Evolutionary conservation across 2,888 invertebrate species (phyloP), one percentile per base, ranked within the genome.

Genomic region (Tethea ocularis): DNA sequence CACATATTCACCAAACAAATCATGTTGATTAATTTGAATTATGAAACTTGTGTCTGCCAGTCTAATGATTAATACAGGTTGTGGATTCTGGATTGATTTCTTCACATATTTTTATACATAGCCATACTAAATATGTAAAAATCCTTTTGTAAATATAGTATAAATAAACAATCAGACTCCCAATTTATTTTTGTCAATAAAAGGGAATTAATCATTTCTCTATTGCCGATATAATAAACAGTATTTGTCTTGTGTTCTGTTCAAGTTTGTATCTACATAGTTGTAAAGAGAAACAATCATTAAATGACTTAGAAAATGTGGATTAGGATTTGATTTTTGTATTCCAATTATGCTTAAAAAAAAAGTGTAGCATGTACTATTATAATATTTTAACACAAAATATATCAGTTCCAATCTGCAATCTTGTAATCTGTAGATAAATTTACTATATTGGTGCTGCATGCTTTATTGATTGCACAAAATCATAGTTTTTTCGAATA

Each of bases 141-240:
- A 74, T 72, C 70, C 71, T 77, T 79, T 74, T 88, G 87, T 88
- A 88, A 84, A 88, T 87, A 88, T 86, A 87, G 80, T 66, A 71
- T 80, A 72, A 79, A 75, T 67, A 71, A 76, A 74, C 74, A 66
- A 73, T 63, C 63, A 67, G 63, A 61, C 59, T 68, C 68, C n/a
- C 61, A 61, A 59, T 62, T 13, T 41, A 57, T 62, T 55, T 63
- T 57, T 59, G 55, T 62, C 63, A 20, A 46, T n/a, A 41, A 38
- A 38, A 38, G 22, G 63, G 61, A 63, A 63, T 62, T 63, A 66
- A 68, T 63, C 62, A 61, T 63, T 57, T 46, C 17, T 46, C 20
- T 71, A 68, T 72, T 77, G 75, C 72, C 71, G 66, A 71, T 76
- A 69, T 69, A 46, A 46, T 46, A 46, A 77, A 74, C 80, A 80